phyloP scores from a whole-genome alignment of 2,888 invertebrate genomes.

The Alsophila aescularia region DNA sequence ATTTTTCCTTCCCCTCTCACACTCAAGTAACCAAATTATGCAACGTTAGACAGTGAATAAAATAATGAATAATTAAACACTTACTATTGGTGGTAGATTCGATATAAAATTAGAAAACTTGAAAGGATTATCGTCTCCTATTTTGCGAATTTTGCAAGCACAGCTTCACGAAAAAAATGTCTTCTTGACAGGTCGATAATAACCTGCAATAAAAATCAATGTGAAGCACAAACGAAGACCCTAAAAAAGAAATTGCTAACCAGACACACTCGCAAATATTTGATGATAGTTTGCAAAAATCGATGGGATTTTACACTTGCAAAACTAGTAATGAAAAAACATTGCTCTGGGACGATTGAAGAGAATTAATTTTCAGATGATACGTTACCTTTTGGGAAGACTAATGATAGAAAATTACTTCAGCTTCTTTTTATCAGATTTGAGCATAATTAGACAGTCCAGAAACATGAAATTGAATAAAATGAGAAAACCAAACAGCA shows the following conservation, averaged over 20 bases:
- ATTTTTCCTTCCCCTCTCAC: background rate
- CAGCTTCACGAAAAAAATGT: constrained; percentile 78
- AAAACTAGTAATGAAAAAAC: constrained; percentile 36
- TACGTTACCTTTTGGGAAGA: constrained; percentile 36
- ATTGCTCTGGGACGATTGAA: constrained; percentile 26
- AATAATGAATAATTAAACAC: constrained; percentile 39
- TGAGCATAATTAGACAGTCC: constrained; percentile 23
- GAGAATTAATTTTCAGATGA: constrained; percentile 7
- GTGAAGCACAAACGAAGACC: constrained; percentile 55
- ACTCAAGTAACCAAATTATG: background rate
- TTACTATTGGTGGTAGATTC: constrained; percentile 83
- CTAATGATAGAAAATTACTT: constrained; percentile 33
- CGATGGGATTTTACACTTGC: constrained; percentile 38
- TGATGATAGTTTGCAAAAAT: constrained; percentile 39
- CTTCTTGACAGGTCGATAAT: constrained; percentile 83
- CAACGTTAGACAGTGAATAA: constrained; percentile 18
- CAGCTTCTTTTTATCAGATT: constrained; percentile 47
- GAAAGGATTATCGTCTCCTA: constrained; percentile 83
- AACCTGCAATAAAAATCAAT: constrained; percentile 83
- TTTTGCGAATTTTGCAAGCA: constrained; percentile 79
- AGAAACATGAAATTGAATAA: constrained; percentile 28
- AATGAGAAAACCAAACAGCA: constrained; percentile 64
- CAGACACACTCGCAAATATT: constrained; percentile 32
- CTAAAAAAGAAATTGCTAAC: constrained; percentile 28
- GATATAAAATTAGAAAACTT: constrained; percentile 83